These are phyloP conservation scores for Helarctos malayanus DNA, from an alignment of 2,797 vertebrate genomes.

Conservation along the genomic window DNA sequence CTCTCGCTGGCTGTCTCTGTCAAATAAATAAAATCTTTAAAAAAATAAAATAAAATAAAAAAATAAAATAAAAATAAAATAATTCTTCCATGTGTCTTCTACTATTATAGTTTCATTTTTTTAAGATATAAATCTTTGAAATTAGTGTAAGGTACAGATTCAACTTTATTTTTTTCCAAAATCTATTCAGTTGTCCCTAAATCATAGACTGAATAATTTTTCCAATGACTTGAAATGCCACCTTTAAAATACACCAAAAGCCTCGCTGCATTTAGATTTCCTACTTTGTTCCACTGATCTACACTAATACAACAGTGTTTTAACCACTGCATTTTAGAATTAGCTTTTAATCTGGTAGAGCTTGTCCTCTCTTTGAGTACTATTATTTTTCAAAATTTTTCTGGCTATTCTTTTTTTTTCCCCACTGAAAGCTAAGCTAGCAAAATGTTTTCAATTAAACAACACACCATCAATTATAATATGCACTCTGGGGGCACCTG, in stretches of 20 bases:
- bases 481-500: background rate
- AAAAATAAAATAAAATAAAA: too few relatives aligned
- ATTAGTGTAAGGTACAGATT: background rate
- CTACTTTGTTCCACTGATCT: background rate
- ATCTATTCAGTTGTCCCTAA: constrained; percentile 14
- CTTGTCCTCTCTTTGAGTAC: background rate
- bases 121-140: constrained; percentile 11
- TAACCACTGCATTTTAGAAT: constrained; percentile 6
- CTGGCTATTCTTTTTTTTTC: background rate
- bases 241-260: constrained; percentile 14
- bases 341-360: background rate
- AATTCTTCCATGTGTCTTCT: background rate
- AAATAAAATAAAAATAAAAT: background rate
- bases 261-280: background rate
- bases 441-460: constrained; percentile 32
- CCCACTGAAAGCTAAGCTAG: background rate
- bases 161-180: background rate
- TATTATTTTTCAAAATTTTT: background rate
- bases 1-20: too few relatives aligned
- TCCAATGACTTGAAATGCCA: background rate
- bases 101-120: background rate
- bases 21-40: too few relatives aligned
- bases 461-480: background rate
- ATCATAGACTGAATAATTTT: background rate
- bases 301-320: background rate